Evolutionary conservation across 2,797 vertebrate genomes (phyloP), one percentile per base, ranked within the genome.

Genomic region (Galaxias olidus): DNA sequence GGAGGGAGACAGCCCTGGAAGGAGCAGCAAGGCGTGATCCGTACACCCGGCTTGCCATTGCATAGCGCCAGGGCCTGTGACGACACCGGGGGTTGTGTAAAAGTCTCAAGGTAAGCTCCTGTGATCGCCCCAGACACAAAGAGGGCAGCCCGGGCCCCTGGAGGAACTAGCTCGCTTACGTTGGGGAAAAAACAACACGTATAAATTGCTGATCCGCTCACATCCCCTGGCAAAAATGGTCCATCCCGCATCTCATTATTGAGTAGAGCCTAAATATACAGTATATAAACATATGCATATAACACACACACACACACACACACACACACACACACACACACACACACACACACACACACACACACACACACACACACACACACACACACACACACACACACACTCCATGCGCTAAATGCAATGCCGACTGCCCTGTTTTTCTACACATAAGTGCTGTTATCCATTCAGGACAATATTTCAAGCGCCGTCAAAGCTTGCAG

Each of bases 381-480:
- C 20, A 15, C 14, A 20, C n/a, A 18, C 9, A 64, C 11, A 42
- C 58, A 51, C 62, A 15, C 18, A 4, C 0, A 15, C 41, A 46
- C 51, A 54, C 43, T 19, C 19, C 53, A 40, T 8, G 10, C 14
- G 51, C 61, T 64, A 57, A 65, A 48, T 57, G 68, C 59, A 52
- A 64, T 43, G 19, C 18, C 42, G 15, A 44, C 49, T 69, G 82
- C 63, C 65, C 76, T 66, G 78, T 69, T 86, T 81, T 83, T 61
- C 68, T 53, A 60, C 7, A 7, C 62, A 13, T 20, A 9, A 69
- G 58, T 42, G 65, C 63, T 61, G 61, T 68, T 59, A 86, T 81
- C 72, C 71, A 78, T 47, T 55, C 54, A 10, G 65, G 65, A 71
- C 77, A 73, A 82, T 84, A 86, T 87, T 87, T 88, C 84, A 84